A percentile compares a stretch with the other conserved stretches of the same genome.
Evolutionary conservation across 1,140 invertebrate species (phyloP).

Genomic region (Drosophila tristis): DNA sequence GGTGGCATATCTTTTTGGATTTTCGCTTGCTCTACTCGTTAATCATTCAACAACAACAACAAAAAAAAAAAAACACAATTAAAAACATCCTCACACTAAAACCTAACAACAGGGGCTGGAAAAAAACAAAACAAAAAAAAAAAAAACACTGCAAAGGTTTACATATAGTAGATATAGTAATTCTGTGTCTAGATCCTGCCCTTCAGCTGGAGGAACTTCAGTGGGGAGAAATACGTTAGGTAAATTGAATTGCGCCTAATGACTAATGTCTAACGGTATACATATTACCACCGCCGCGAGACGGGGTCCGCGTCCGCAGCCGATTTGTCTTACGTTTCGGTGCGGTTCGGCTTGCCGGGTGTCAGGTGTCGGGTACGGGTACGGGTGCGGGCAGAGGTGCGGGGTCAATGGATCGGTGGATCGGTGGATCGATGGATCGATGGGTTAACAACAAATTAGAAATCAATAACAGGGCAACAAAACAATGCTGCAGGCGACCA

Average conservation of each 20-base stretch:
- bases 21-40: conserved; percentile 28
- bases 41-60: conserved; percentile 1
- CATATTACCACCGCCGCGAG: background rate
- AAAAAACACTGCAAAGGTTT: conserved; percentile 21
- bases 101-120: conserved; percentile 52
- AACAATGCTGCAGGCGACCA: conserved; percentile 2
- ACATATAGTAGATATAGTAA: background rate
- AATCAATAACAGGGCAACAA: conserved; percentile 33
- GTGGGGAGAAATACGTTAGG: conserved; percentile 47
- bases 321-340: background rate
- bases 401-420: conserved; percentile 25
- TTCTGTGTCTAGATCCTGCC: conserved; percentile 24
- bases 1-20: conserved; percentile 34
- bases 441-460: conserved; percentile 38
- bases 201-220: no score
- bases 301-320: conserved; percentile 10
- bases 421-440: conserved; percentile 12
- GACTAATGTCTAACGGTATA: conserved; percentile 38
- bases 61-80: conserved; percentile 19
- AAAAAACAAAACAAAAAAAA: conserved; percentile 31
- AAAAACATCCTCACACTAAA: conserved; percentile 33
- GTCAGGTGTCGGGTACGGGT: conserved; percentile 9
- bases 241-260: conserved; percentile 50
- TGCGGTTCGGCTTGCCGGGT: conserved; percentile 31
- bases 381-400: background rate